phyloP scores from a whole-genome alignment of 2,113 vertebrate genomes.

The Perognathus longimembris region DNA sequence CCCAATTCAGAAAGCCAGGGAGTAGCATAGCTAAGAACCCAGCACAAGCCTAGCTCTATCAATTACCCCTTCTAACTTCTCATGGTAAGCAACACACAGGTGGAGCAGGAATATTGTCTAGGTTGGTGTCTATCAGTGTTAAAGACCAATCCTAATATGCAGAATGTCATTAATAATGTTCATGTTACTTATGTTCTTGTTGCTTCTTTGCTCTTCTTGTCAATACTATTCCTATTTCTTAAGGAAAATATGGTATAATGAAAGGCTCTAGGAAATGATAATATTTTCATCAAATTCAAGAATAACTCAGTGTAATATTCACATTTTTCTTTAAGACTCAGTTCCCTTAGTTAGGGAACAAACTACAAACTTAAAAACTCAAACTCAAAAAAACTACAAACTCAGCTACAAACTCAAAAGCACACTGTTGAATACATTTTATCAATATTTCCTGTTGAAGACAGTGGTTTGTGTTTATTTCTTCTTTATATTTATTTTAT shows the following conservation, averaged over 20 bases:
- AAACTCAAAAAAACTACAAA: conserved; percentile 17
- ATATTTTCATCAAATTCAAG: not conserved
- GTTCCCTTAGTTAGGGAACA: not conserved
- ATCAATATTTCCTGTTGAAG: not conserved
- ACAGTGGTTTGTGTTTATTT: not conserved
- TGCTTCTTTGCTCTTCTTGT: not conserved
- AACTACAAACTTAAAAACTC: conserved; percentile 20
- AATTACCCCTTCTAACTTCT: not conserved
- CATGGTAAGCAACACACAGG: not conserved
- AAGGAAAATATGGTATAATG: not conserved
- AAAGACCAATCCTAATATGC: not conserved
- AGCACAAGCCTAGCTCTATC: not conserved
- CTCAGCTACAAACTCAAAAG: not conserved
- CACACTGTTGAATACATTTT: not conserved
- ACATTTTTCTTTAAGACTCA: not conserved
- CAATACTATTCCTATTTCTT: not conserved
- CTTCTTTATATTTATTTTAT: conserved; percentile 32
- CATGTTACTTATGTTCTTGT: not conserved
- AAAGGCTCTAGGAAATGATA: not conserved
- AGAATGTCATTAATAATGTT: not conserved
- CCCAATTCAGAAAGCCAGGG: not conserved
- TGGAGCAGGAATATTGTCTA: accelerated
- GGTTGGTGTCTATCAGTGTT: no score
- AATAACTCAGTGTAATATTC: not conserved
- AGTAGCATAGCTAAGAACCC: not conserved